Evolutionary conservation across 1,140 invertebrate species (phyloP), one percentile per base, ranked within the genome.

Genomic region (Portunus trituberculatus): DNA sequence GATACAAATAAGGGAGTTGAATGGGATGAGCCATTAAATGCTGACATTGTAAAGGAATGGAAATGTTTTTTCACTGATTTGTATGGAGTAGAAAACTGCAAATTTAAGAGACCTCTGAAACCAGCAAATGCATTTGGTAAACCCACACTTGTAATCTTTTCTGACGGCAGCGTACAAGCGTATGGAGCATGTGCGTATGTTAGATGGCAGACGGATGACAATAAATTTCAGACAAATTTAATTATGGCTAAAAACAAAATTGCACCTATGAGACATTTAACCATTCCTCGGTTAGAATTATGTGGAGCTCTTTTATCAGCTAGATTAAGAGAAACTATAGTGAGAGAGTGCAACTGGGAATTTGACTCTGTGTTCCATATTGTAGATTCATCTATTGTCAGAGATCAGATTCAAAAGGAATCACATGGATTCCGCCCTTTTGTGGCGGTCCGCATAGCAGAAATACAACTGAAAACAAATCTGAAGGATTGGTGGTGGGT

Each of bases 341-440:
- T 32, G 25, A 87, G 20, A 32, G 29, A 87, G 4, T 87, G 10
- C n/a, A 39, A 87, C 14, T 87, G 31, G 86, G 39, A 32, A 87
- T 87, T 87, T 46, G 39, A 46, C 0, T 87, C 86, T 16, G 86
- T 87, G 10, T 32, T 87, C 0, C 29, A 87, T n/a, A 87, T 87
- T 46, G 86, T 87, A 1, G 86, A 39, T 12, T 87, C 10, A 20
- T 4, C 86, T 32, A 87, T 87, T 46, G 86, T 87, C 28, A 87
- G 86, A 32, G 10, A 12, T 32, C 31, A 87, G 25, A 87, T 87
- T 87, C 86, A 87, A 46, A 87, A 20, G 32, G 25, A 93, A 93
- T 93, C 93, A 10, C 59, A 93, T 93, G 84, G 93, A 12, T 93
- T 87, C 39, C 29, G 31, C 0, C 48, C 93, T 32, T 93, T 93